Evolutionary conservation across 2,113 vertebrate species (phyloP).

Genomic region (Eretmochelys imbricata): DNA sequence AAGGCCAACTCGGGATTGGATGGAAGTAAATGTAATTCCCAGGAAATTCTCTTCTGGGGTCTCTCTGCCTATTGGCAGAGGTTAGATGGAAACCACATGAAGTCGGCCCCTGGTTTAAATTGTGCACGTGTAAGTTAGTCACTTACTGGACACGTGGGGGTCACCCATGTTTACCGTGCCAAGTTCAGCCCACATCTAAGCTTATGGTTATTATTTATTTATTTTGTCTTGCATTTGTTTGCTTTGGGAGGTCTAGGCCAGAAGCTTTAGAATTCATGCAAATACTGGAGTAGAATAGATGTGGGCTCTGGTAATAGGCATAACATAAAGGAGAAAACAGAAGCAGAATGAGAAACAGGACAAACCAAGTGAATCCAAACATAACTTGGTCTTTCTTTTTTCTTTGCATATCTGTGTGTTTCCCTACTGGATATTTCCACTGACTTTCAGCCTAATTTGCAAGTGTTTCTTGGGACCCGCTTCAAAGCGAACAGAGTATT

Average conservation of each 20-base stretch:
- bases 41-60: background rate
- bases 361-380: background rate
- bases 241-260: background rate
- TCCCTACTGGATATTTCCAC: conserved; percentile 7
- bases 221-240: background rate
- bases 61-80: background rate
- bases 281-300: background rate
- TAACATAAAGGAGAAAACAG: conserved; percentile 2
- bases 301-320: background rate
- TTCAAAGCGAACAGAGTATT: conserved; percentile 14
- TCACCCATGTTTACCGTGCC: background rate
- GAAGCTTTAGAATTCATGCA: background rate
- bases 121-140: background rate
- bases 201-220: background rate
- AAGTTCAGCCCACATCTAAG: background rate
- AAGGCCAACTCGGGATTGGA: background rate
- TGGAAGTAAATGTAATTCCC: background rate
- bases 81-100: background rate
- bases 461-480: background rate
- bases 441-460: background rate
- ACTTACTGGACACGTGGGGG: background rate
- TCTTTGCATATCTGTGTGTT: background rate
- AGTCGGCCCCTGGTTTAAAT: background rate
- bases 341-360: conserved; percentile 5
- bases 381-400: background rate